Base-by-base conservation (phyloP, 2,113 vertebrate species). In the Python bivittatus region DNA sequence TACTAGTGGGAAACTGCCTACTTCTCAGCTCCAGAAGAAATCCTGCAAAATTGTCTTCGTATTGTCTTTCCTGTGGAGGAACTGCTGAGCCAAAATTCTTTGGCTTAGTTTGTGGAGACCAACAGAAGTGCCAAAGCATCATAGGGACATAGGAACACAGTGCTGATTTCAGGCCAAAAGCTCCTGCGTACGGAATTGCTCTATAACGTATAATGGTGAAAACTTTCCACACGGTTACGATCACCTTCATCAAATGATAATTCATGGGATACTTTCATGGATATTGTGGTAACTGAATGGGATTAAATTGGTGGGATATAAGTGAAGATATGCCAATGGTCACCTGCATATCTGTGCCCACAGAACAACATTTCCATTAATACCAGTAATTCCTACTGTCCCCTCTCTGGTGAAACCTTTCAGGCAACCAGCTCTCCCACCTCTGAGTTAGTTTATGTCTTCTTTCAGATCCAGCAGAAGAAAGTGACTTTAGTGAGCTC, bases 401-500 rank as follows among this genome's bases (percentile, higher is more conserved):
- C 17, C n/a, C 17, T 86, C 84, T 29, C 53, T 42, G 84, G 13
- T 3, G 4, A 25, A 64, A 54, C 22, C 23, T 56, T 54, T 52
- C 29, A 52, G 8, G 58, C 6, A 53, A 53, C 3, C n/a, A 17
- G 2, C 27, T 58, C 17, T 20, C 33, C n/a, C 72, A 42, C 44
- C 44, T 38, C 58, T 92, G n/a, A 92, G 38, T 15, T 1, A 33
- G 2, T 57, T 58, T 52, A 17, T 92, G 2, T 33, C 68, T 84
- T 84, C 44, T 92, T 61, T 5, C 86, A 92, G 2, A 97, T 91
- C 1, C n/a, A 91, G 89, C 94, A 96, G 87, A 95, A 93, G 90
- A 95, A 96, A 53, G 44, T 95, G 6, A 29, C 72, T 33, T 90
- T 98, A n/a, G 87, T 95, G 95, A 98, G 97, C 88, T 96, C 93